phyloP scores from a whole-genome alignment of 2,888 invertebrate species.

The Mythimna albipuncta region DNA sequence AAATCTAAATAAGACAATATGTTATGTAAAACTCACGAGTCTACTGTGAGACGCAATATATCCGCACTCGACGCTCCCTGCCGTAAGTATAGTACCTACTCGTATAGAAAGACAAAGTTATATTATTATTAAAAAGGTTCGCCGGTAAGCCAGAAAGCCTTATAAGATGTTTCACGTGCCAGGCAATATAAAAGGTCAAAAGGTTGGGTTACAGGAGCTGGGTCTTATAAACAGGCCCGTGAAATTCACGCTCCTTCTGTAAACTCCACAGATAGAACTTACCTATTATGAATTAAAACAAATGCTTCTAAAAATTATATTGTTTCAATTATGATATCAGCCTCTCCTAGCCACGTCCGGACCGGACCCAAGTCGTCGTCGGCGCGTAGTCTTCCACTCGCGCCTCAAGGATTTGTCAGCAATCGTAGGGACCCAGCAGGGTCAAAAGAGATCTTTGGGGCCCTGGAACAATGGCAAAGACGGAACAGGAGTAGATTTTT shows the following conservation, averaged over 20 bases:
- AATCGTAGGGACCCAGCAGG: too few relatives aligned
- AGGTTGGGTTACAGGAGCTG: constrained; percentile 15
- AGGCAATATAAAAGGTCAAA: constrained; percentile 11
- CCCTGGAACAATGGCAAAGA: too few relatives aligned
- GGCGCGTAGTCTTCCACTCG: too few relatives aligned
- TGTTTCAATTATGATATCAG: too few relatives aligned
- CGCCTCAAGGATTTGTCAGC: too few relatives aligned
- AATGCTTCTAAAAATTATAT: not conserved
- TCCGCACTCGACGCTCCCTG: constrained; percentile 70
- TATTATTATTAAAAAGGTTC: constrained; percentile 44
- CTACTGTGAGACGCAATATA: constrained; percentile 75
- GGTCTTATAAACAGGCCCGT: constrained; percentile 21
- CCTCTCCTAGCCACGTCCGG: too few relatives aligned
- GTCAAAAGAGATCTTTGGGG: too few relatives aligned
- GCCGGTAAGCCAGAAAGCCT: constrained; percentile 27
- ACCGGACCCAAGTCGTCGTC: too few relatives aligned
- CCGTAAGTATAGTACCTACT: constrained; percentile 61
- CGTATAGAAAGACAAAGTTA: constrained; percentile 44
- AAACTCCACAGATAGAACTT: not conserved
- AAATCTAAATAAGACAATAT: constrained; percentile 77
- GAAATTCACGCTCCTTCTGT: not conserved
- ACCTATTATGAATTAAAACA: constrained; percentile 6
- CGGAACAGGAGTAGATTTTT: too few relatives aligned
- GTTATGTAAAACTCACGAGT: constrained; percentile 74
- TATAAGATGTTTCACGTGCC: constrained; percentile 19